Percentiles rank a stretch among this genome's conserved stretches.
Conservation (phyloP, 1,140 invertebrate genomes). For the Coptotermes formosanus region DNA sequence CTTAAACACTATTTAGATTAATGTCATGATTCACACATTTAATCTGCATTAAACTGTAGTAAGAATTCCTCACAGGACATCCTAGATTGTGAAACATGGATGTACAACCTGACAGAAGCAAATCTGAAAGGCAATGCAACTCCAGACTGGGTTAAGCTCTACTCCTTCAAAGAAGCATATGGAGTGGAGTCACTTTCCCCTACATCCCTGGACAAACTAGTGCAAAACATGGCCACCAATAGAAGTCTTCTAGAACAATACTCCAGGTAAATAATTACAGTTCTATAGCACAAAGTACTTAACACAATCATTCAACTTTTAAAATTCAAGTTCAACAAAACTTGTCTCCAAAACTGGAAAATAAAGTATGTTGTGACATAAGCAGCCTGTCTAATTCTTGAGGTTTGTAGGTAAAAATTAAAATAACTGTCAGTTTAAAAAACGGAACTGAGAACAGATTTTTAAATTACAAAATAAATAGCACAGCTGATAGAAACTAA, state of each 20-base stretch:
- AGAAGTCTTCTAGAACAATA: slow-evolving; percentile 44
- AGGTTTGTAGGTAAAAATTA: too few relatives aligned
- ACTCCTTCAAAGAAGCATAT: slow-evolving; percentile 65
- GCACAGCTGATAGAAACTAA: too few relatives aligned
- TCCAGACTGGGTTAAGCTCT: slow-evolving; percentile 66
- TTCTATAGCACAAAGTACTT: neutral
- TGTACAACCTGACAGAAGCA: slow-evolving; percentile 73
- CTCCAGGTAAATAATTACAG: slow-evolving; percentile 42
- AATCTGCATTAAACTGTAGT: neutral
- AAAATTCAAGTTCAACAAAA: neutral
- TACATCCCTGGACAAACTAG: slow-evolving; percentile 44
- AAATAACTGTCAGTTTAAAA: too few relatives aligned
- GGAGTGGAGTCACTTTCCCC: slow-evolving; percentile 48
- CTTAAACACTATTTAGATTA: neutral
- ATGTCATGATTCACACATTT: neutral
- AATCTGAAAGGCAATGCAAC: slow-evolving; percentile 56
- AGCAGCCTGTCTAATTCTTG: too few relatives aligned
- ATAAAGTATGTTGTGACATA: too few relatives aligned
- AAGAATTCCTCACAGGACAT: slow-evolving; percentile 53
- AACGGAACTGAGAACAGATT: too few relatives aligned
- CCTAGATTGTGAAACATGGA: slow-evolving; percentile 68
- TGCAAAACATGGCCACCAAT: slow-evolving; percentile 43
- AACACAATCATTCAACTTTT: neutral
- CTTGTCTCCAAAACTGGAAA: neutral
- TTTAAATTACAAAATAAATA: too few relatives aligned